Evolutionary conservation across 2,797 vertebrate species (phyloP), one percentile per base, ranked within the genome.

Genomic region (Astyanax mexicanus): DNA sequence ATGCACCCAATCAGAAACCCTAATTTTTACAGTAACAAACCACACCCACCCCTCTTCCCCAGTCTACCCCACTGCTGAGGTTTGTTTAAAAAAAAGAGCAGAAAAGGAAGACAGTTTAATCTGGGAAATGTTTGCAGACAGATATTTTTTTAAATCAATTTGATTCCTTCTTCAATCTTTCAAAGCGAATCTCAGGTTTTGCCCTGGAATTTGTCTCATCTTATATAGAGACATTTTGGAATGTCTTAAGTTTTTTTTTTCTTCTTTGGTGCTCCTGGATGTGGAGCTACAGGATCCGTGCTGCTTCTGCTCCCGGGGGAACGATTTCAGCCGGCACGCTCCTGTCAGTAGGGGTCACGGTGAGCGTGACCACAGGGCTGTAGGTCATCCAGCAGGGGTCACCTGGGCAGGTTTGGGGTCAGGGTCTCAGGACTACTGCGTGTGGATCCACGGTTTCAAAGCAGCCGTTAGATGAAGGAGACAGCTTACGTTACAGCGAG

Each of bases 381-480:
- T 7, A 37, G 19, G 60, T 65, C 54, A 17, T 45, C 52, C 27
- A 4, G 25, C 42, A 23, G 5, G 27, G 29, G 70, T 72, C 44
- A 13, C 9, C 32, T 11, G 32, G n/a, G 47, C 23, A 23, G 32
- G 61, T 37, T 12, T 13, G 23, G 38, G 40, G 40, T 65, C 29
- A 25, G 38, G 29, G 71, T 62, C 55, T 29, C 42, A 35, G 23
- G 47, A 55, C 55, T 35, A 12, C 9, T 5, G 3, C 13, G 27
- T 17, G 27, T 29, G 17, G 55, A 29, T 80, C 78, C 37, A 0
- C 55, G 40, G 35, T 12, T 81, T 79, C 58, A 42, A 75, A 74
- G 40, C 44, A 44, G 19, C 37, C 83, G 77, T n/a, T 57, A 73
- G 57, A 44, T 67, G 54, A 70, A 75, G 32, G 12, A 54, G 54